Evolutionary conservation across 1,140 invertebrate genomes (phyloP).

Genomic region (Drosophila suzukii): DNA sequence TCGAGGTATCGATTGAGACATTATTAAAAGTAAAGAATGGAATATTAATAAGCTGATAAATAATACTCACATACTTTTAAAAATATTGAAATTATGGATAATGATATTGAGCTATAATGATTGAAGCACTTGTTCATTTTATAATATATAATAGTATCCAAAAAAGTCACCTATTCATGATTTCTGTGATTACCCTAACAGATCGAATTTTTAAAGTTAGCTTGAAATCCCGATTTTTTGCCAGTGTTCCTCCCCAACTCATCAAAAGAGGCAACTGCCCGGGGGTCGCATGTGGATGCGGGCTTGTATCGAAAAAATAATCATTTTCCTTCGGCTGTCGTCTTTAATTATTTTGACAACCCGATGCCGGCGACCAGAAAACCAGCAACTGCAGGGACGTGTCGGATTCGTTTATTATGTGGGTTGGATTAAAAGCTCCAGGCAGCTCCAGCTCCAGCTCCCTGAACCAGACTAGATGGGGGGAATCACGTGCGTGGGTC

Average conservation of each 20-base stretch:
- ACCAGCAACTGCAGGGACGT: conserved; percentile 53
- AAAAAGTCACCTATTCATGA: too few species aligned
- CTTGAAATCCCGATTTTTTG: background rate
- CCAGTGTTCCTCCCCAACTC: background rate
- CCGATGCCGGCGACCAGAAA: conserved; percentile 16
- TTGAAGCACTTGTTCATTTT: too few species aligned
- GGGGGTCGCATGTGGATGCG: conserved; percentile 6
- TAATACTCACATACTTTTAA: too few species aligned
- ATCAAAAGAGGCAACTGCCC: conserved; percentile 1
- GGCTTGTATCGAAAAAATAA: conserved; percentile 44
- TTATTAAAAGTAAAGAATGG: background rate
- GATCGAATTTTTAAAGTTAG: background rate
- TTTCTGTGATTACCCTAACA: too few species aligned
- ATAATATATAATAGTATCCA: too few species aligned
- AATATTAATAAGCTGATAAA: too few species aligned
- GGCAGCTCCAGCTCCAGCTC: conserved; percentile 2
- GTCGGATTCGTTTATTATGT: conserved; percentile 62
- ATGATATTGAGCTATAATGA: too few species aligned
- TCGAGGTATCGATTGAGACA: conserved; percentile 12
- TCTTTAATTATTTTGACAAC: conserved; percentile 48
- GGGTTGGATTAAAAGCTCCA: conserved; percentile 57
- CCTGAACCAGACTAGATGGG: conserved; percentile 29
- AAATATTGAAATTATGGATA: too few species aligned
- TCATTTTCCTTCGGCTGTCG: conserved; percentile 43
- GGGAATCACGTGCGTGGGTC: conserved; percentile 32